phyloP scores from a whole-genome alignment of 2,888 invertebrate species.

The Diogma glabrata region DNA sequence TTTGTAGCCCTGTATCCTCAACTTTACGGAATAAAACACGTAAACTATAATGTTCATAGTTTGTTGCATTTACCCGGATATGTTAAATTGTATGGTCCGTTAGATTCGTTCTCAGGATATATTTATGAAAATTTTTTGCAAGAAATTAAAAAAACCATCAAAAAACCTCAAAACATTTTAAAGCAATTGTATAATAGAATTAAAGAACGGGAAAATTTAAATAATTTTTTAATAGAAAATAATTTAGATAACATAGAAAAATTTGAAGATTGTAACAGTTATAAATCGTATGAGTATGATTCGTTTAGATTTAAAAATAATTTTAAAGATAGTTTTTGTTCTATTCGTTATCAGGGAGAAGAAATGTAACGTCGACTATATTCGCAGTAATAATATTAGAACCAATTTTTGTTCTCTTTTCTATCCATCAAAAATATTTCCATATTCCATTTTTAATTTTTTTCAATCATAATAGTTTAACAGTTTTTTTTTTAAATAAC shows the following conservation, averaged over 20 bases:
- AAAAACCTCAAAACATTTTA: neutral
- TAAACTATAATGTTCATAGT: neutral
- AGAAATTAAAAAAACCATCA: no score
- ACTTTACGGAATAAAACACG: constrained; percentile 14
- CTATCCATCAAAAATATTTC: no score
- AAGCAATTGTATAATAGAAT: constrained; percentile 2
- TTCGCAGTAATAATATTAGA: no score
- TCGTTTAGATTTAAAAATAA: neutral
- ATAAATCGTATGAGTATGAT: neutral
- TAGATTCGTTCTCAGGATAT: constrained; percentile 3
- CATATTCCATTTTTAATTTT: no score
- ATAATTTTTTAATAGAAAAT: neutral
- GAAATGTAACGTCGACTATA: no score
- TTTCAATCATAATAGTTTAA: no score
- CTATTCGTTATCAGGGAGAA: neutral
- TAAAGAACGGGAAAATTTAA: neutral
- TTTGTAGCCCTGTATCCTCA: constrained; percentile 16
- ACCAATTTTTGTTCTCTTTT: no score
- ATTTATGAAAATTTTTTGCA: no score
- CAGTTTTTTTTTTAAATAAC: no score
- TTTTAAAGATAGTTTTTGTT: neutral
- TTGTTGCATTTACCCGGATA: no score
- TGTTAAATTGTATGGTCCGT: constrained; percentile 1
- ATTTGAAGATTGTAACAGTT: neutral
- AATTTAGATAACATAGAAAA: neutral